Evolutionary conservation across 1,140 invertebrate genomes (phyloP).

Genomic region (Cylas formicarius): DNA sequence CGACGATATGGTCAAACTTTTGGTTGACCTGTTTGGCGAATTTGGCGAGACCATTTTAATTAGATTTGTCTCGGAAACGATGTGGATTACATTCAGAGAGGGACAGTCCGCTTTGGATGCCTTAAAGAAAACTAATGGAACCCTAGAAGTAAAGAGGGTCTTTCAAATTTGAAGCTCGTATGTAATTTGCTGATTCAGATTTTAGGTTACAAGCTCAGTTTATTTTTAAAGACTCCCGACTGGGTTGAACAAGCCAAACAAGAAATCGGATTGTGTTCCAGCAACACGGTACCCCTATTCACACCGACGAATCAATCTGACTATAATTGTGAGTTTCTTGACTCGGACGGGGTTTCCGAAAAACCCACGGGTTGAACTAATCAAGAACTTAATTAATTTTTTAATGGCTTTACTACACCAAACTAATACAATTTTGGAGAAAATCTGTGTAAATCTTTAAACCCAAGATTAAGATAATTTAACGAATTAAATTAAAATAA

Average conservation of each 20-base stretch:
- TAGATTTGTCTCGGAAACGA: slow-evolving; percentile 79
- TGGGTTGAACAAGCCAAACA: slow-evolving; percentile 75
- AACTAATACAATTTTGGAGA: no score
- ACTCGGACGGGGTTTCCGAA: no score
- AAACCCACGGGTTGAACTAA: no score
- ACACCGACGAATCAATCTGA: slow-evolving; percentile 36
- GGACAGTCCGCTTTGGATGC: slow-evolving; percentile 74
- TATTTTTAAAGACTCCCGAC: slow-evolving; percentile 75
- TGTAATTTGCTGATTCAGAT: slow-evolving; percentile 44
- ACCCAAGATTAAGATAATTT: no score
- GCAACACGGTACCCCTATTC: slow-evolving; percentile 72
- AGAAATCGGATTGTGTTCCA: slow-evolving; percentile 75
- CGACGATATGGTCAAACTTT: slow-evolving; percentile 62
- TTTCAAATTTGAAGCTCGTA: background rate
- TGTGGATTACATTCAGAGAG: slow-evolving; percentile 86
- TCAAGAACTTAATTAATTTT: no score
- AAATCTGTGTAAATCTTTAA: no score
- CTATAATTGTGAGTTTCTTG: slow-evolving; percentile 36
- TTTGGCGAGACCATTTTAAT: slow-evolving; percentile 84
- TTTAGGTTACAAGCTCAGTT: slow-evolving; percentile 58
- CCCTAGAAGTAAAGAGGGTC: slow-evolving; percentile 17
- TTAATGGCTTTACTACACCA: no score
- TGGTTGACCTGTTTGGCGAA: slow-evolving; percentile 65
- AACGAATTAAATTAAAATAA: no score
- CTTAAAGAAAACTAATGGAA: slow-evolving; percentile 44